phyloP scores from a whole-genome alignment of 2,113 vertebrate genomes.

The Sorex araneus region DNA sequence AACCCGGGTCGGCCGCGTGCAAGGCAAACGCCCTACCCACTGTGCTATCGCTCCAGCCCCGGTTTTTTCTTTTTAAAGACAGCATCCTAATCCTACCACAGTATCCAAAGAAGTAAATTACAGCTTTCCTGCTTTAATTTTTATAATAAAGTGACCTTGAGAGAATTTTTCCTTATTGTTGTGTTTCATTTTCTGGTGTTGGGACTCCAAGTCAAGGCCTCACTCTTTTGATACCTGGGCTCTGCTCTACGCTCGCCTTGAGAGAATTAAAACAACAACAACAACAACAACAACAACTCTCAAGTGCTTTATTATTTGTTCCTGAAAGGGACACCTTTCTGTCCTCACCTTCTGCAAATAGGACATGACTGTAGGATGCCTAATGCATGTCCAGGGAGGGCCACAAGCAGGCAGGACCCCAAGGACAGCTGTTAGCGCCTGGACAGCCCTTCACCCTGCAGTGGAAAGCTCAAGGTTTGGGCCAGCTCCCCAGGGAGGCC shows the following conservation, averaged over 20 bases:
- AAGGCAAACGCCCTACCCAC: no score
- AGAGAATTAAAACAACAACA: slow-evolving; percentile 3
- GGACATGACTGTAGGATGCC: slow-evolving; percentile 62
- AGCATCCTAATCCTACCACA: background rate
- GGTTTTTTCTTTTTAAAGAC: no score
- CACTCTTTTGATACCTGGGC: no score
- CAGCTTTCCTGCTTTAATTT: slow-evolving; percentile 49
- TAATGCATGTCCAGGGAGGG: background rate
- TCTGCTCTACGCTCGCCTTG: no score
- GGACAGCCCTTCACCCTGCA: slow-evolving; percentile 73
- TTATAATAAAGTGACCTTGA: slow-evolving; percentile 52
- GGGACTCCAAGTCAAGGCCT: no score
- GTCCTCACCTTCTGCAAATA: slow-evolving; percentile 49
- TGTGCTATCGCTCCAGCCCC: no score
- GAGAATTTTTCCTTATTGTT: no score
- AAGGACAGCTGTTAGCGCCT: no score
- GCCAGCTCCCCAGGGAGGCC: no score
- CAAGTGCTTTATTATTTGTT: background rate
- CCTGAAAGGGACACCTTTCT: slow-evolving; percentile 55
- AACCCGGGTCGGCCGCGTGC: no score
- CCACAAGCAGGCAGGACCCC: background rate
- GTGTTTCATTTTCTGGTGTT: no score
- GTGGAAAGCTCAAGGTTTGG: slow-evolving; percentile 80
- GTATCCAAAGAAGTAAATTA: slow-evolving; percentile 28
- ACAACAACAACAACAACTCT: background rate